These are phyloP conservation scores for Mycogona germanica DNA, from an alignment of 2,888 invertebrate species.

Conservation along the genomic window DNA sequence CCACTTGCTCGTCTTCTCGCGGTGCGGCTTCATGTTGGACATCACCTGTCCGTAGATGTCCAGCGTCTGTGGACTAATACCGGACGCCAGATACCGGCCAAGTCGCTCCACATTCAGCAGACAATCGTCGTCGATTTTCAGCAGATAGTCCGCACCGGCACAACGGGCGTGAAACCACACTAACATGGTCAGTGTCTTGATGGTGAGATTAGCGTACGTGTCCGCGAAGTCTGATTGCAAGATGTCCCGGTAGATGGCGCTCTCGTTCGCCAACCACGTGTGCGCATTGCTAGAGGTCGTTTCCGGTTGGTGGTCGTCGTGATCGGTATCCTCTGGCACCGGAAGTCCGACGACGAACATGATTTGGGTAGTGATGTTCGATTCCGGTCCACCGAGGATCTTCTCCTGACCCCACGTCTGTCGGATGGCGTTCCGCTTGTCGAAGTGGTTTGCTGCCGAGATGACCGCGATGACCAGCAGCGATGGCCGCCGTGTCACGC, in stretches of 20 bases:
- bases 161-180: not conserved
- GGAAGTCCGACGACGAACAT: too few relatives aligned
- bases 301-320: too few relatives aligned
- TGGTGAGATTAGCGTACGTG: not conserved
- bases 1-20: not conserved
- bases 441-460: constrained; percentile 16
- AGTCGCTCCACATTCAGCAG: not conserved
- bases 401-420: constrained; percentile 25
- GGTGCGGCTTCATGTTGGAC: not conserved
- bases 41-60: not conserved
- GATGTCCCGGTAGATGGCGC: not conserved
- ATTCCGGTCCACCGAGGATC: too few relatives aligned
- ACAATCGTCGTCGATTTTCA: not conserved
- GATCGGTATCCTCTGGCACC: too few relatives aligned
- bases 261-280: too few relatives aligned
- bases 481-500: too few relatives aligned
- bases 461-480: constrained; percentile 20
- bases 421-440: constrained; percentile 20
- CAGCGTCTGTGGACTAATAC: not conserved
- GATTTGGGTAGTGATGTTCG: too few relatives aligned
- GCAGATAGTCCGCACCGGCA: not conserved
- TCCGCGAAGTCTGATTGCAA: not conserved
- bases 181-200: not conserved
- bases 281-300: too few relatives aligned
- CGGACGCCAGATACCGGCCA: not conserved